Evolutionary conservation across 2,113 vertebrate species (phyloP), one percentile per base, ranked within the genome.

Genomic region (Equus przewalskii): DNA sequence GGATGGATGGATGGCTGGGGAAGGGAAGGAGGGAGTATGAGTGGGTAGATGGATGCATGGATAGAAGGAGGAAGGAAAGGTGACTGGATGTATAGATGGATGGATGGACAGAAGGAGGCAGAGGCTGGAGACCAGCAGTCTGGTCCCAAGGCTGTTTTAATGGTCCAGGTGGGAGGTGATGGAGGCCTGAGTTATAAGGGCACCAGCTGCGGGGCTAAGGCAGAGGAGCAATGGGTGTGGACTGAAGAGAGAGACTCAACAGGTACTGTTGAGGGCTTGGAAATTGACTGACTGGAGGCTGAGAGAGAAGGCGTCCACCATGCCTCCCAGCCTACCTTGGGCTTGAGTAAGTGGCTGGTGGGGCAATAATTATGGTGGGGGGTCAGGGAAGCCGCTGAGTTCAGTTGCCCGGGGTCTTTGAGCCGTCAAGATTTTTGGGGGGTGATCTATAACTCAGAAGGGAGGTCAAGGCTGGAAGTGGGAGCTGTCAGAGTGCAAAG

Each of bases 341-440:
- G 75, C 41, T 44, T 46, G 10, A 16, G 26, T 1, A 24, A 26
- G 5, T 24, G 49, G 44, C 44, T 0, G 0, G 41, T 0, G 7
- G 58, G 49, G 10, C 11, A 0, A 5, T 3, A 13, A 13, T 12
- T 19, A 15, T 1, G 2, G 15, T 1, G 1, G 46, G 16, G 41
- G 11, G 16, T 51, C 0, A 1, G 51, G 62, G 58, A 36, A 69
- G 33, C 54, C 1, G 0, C 54, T 15, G 75, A 16, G 5, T 8
- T 26, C 18, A 0, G 18, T 7, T 51, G 30, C 36, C 44, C 22
- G 28, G 16, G 12, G 30, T 36, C 44, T 76, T 62, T 5, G n/a
- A 33, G 18, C 33, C 28, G 22, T 33, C 21, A 15, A 19, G 24
- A 15, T 8, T 14, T 95, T 24, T 56, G 15, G 12, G 30, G 4